Evolutionary conservation across 2,113 vertebrate genomes (phyloP).

Genomic region (Pseudopipra pipra): DNA sequence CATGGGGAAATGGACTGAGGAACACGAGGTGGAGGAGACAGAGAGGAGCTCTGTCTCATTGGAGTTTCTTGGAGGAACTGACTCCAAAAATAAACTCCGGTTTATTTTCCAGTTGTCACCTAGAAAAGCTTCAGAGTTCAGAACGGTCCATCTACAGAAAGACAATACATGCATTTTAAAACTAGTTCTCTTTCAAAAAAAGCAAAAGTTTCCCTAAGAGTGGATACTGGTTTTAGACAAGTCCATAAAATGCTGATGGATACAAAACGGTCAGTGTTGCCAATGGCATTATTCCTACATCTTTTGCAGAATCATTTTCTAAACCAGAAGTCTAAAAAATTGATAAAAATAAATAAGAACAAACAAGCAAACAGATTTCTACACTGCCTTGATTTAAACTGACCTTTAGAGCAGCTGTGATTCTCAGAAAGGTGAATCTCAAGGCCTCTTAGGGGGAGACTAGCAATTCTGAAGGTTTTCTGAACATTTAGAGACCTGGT

Average conservation of each 20-base stretch:
- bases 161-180: not conserved
- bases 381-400: not conserved
- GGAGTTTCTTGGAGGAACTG: not conserved
- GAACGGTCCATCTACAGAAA: not conserved
- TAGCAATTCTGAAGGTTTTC: not conserved
- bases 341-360: not conserved
- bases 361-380: not conserved
- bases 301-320: not conserved
- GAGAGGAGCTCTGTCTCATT: not conserved
- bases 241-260: not conserved
- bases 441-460: not conserved
- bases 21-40: not conserved
- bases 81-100: not conserved
- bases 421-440: not conserved
- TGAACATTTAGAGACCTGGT: not conserved
- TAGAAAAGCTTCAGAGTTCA: not conserved
- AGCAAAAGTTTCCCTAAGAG: not conserved
- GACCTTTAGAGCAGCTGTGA: not conserved
- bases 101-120: not conserved
- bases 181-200: not conserved
- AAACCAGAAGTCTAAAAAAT: not conserved
- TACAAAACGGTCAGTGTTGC: not conserved
- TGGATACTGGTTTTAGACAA: not conserved
- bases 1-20: fast-evolving
- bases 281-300: not conserved